Evolutionary conservation across 2,113 vertebrate genomes (phyloP), one percentile per base, ranked within the genome.

Genomic region (Aptenodytes patagonicus): DNA sequence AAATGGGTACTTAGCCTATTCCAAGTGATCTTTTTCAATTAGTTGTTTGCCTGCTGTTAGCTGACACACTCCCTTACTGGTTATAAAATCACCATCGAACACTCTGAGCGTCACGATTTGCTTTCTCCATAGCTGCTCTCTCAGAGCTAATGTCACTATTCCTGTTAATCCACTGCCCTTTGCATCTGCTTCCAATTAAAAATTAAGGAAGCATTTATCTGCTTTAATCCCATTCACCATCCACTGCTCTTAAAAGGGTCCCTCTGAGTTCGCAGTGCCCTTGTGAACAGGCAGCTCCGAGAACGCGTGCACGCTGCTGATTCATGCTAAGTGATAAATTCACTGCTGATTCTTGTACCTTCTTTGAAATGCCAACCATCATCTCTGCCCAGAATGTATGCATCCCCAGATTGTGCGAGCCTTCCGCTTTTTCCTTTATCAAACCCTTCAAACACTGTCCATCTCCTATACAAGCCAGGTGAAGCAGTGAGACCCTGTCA

Each of bases 161-260:
- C n/a, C 77, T 82, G 52, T 55, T 94, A 96, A 95, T 94, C 73
- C 61, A 91, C 64, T 75, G 58, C 22, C 44, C 80, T 93, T 81
- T 81, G 46, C 34, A 80, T 83, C 90, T 77, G 62, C 54, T 93
- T 95, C 71, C 71, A 93, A 88, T 73, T 83, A 91, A 96, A 96
- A 93, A 83, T 61, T 72, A 87, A 82, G 78, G 61, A 87, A 96
- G 34, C 44, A 40, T 90, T 94, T 76, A 80, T 76, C 62, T 83
- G 61, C 54, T 71, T 83, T 72, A 87, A 87, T 76, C 46, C 42
- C 49, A 44, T 89, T 75, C 47, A 75, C 70, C 68, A 75, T 72
- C 40, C 13, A 1, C 49, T 79, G 51, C 40, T 91, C 42, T 79
- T 68, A 71, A 90, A 87, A 55, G n/a, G 32, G 70, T 68, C 24